A percentile compares a stretch with the other conserved stretches of the same genome.
Evolutionary conservation across 2,113 vertebrate genomes (phyloP).

Genomic region (Oriolus oriolus): DNA sequence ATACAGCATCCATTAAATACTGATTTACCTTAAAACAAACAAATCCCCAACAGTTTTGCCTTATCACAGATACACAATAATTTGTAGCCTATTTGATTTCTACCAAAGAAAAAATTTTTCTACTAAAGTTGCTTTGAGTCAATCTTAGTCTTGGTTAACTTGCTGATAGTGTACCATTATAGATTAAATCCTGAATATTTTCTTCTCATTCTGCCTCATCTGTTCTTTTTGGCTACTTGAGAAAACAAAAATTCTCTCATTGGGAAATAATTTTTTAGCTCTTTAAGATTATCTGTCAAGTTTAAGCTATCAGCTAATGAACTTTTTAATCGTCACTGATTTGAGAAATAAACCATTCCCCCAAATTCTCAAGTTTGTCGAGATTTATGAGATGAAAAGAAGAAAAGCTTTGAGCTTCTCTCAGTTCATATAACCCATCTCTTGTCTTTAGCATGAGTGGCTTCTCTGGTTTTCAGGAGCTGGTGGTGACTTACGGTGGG

Average conservation of each 20-base stretch:
- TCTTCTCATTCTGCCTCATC: not conserved
- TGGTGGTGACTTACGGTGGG: not conserved
- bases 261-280: not conserved
- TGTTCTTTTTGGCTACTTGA: not conserved
- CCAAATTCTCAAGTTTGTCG: not conserved
- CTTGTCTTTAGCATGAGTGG: not conserved
- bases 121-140: not conserved
- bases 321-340: not conserved
- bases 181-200: not conserved
- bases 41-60: accelerated
- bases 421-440: not conserved
- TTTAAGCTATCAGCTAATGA: not conserved
- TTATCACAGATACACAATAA: not conserved
- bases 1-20: not conserved
- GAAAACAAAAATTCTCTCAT: not conserved
- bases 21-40: not conserved
- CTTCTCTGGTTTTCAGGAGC: not conserved
- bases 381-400: not conserved
- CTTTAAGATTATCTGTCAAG: not conserved
- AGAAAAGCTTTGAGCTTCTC: not conserved
- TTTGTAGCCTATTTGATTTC: not conserved
- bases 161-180: not conserved
- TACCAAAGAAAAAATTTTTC: not conserved
- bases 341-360: not conserved
- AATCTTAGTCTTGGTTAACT: not conserved